A percentile compares a stretch with the other conserved stretches of the same genome.
These are phyloP conservation scores for Falco punctatus DNA, from an alignment of 2,113 vertebrate genomes.

Conservation along the genomic window DNA sequence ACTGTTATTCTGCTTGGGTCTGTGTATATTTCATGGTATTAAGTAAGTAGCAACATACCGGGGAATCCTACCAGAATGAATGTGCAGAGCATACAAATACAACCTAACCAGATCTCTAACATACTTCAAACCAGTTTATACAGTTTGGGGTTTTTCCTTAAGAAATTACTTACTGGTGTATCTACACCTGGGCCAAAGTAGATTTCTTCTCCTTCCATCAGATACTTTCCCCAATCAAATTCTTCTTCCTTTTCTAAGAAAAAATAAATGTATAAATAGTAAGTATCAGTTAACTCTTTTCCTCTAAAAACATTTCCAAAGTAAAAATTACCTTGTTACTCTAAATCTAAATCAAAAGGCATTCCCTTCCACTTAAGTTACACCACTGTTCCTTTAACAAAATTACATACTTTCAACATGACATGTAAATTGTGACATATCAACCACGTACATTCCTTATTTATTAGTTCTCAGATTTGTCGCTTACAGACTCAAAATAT, in stretches of 20 bases:
- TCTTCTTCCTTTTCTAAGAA: constrained; percentile 84
- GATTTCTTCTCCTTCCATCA: constrained; percentile 92
- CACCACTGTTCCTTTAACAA: neutral
- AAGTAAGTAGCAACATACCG: neutral
- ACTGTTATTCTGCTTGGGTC: neutral
- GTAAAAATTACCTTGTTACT: neutral
- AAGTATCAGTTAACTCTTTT: neutral
- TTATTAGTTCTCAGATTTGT: neutral
- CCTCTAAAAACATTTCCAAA: neutral
- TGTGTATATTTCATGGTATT: neutral
- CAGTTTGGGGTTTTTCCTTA: neutral
- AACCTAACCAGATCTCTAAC: neutral
- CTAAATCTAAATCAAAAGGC: neutral
- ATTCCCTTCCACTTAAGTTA: neutral
- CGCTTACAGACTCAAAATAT: neutral
- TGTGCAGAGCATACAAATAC: neutral
- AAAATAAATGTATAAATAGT: constrained; percentile 19
- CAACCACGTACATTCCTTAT: neutral
- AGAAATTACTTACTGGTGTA: constrained; percentile 87
- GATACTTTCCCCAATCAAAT: constrained; percentile 94
- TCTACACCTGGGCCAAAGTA: constrained; percentile 81
- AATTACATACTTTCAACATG: neutral
- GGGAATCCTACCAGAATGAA: neutral
- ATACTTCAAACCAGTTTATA: neutral
- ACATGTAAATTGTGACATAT: neutral